phyloP scores from a whole-genome alignment of 2,113 vertebrate genomes.

The Prietella phreatophila region DNA sequence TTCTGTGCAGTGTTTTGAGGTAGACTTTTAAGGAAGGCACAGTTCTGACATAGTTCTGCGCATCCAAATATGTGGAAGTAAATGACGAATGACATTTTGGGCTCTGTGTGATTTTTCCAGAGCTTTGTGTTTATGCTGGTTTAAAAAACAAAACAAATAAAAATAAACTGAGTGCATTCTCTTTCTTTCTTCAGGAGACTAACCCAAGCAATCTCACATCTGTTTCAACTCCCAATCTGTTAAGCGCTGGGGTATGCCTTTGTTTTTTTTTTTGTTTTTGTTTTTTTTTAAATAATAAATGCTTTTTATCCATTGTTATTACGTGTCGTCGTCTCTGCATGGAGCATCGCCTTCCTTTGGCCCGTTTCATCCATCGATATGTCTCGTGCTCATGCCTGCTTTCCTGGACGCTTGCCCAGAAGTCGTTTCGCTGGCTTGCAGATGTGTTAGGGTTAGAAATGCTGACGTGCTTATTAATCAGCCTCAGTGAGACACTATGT shows the following conservation, averaged over 20 bases:
- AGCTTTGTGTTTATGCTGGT: constrained; percentile 20
- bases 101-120: background rate
- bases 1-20: background rate
- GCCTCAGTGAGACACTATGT: background rate
- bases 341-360: constrained; percentile 14
- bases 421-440: constrained; percentile 17
- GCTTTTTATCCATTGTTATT: constrained; percentile 50
- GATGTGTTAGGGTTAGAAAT: constrained; percentile 17
- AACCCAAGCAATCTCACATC: constrained; percentile 78
- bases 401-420: background rate
- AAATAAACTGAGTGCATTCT: constrained; percentile 55
- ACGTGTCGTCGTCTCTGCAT: constrained; percentile 50
- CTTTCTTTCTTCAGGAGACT: constrained; percentile 79
- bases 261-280: constrained; percentile 62
- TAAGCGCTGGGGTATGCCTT: constrained; percentile 78
- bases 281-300: constrained; percentile 59
- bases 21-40: background rate
- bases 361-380: constrained; percentile 13
- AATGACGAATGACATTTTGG: background rate
- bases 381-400: constrained; percentile 11
- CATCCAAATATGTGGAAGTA: background rate
- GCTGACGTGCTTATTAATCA: constrained; percentile 3
- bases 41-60: background rate
- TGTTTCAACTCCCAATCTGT: constrained; percentile 81
- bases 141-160: background rate